phyloP scores from a whole-genome alignment of 2,113 vertebrate species.

The Maccullochella peelii region DNA sequence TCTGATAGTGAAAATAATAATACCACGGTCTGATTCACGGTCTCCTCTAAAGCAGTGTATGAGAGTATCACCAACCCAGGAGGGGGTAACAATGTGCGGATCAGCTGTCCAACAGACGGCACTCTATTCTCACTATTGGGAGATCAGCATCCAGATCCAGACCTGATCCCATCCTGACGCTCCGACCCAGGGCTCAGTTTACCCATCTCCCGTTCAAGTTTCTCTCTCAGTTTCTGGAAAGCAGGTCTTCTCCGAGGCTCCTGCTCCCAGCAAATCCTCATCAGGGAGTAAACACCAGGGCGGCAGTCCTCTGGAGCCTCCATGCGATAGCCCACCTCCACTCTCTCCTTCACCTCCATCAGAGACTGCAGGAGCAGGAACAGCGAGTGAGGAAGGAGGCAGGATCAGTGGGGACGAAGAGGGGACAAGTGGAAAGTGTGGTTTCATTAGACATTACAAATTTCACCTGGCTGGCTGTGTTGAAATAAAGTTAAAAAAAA shows the following conservation, averaged over 20 bases:
- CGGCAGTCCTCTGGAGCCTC: slow-evolving; percentile 90
- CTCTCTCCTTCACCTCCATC: slow-evolving; percentile 87
- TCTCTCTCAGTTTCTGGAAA: slow-evolving; percentile 90
- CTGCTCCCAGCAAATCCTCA: slow-evolving; percentile 92
- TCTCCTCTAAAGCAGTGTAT: neutral
- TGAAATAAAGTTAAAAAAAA: neutral
- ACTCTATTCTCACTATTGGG: neutral
- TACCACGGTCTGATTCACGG: neutral
- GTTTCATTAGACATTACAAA: neutral
- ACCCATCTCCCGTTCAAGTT: slow-evolving; percentile 84
- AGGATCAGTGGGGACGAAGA: neutral
- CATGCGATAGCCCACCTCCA: slow-evolving; percentile 93
- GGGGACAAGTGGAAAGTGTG: neutral
- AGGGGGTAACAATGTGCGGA: neutral
- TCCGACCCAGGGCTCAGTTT: neutral
- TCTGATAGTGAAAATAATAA: neutral
- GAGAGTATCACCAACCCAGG: neutral
- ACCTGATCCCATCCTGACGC: neutral
- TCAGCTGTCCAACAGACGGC: neutral
- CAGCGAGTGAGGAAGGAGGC: neutral
- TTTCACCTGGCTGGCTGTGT: neutral
- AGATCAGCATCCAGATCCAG: slow-evolving; percentile 39
- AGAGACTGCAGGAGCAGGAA: slow-evolving; percentile 81
- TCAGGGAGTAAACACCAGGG: slow-evolving; percentile 82
- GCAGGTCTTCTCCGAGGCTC: slow-evolving; percentile 89